Base-by-base conservation (phyloP, 2,888 invertebrate genomes). In the Autographa pulchrina region DNA sequence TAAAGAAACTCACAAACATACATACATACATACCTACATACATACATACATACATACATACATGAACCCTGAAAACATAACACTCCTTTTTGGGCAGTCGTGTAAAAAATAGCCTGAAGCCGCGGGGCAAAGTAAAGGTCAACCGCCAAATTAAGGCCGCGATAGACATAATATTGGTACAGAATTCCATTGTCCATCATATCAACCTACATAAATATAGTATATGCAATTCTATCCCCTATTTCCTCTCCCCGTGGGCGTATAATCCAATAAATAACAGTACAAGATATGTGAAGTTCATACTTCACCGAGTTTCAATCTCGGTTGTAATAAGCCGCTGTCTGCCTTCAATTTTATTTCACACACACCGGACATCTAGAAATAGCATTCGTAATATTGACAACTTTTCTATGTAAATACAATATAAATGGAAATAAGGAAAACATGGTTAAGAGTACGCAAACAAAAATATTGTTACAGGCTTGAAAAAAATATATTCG, bases 231-330 rank as follows among this genome's bases (percentile, higher is more conserved):
- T 4, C 3, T 20, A 56, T 56, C 54, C 54, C 20, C 20, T 54
- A 59, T 32, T 31, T 32, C 14, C 3, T 52, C 25, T 32, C 25
- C 11, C 16, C 11, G 38, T 18, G 3, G 8, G 48, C 35, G 9
- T 20, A 20, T 52, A 62, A 52, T 67, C 60, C 31, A 25, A 69
- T 63, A 62, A 58, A 16, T 61, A 66, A 41, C 43, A 64, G 56
- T 43, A 25, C 56, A 43, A 62, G 70, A 64, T 64, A 52, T 58
- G 16, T 58, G n/a, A 13, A 59, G 54, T 63, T 77, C 61, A 72
- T 62, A 72, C 66, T 68, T 14, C 68, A 67, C 65, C 61, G 67
- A 35, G 41, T 77, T 77, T 81, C 77, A 71, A 82, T 82, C 61
- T 65, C 72, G 62, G n/a, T 31, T 52, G 63, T 75, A 72, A 75